A percentile compares a stretch with the other conserved stretches of the same genome.
Evolutionary conservation across 2,888 invertebrate species (phyloP).

Genomic region (Capitulum mitella): DNA sequence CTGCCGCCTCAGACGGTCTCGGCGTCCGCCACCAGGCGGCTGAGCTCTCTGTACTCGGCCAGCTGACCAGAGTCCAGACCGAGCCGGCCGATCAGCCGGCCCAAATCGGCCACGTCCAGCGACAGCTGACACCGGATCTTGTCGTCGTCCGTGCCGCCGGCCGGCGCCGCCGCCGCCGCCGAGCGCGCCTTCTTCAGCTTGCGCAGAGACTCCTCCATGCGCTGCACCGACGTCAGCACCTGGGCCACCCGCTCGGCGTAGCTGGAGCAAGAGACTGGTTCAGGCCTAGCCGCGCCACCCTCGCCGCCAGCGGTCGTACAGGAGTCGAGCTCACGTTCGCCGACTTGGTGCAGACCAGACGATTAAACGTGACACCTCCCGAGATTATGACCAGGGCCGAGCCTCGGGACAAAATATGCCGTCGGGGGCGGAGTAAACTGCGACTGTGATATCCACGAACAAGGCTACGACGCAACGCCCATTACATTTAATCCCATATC

Average conservation of each 20-base stretch:
- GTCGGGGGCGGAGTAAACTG: too few species aligned
- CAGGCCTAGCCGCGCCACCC: too few species aligned
- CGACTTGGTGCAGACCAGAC: too few species aligned
- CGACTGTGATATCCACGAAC: too few species aligned
- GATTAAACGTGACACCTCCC: too few species aligned
- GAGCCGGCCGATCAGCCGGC: background rate
- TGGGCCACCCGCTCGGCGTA: slow-evolving; percentile 60
- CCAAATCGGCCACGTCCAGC: slow-evolving; percentile 59
- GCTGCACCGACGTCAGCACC: slow-evolving; percentile 85
- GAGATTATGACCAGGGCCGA: too few species aligned
- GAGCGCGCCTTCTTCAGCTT: slow-evolving; percentile 78
- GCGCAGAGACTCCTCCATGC: slow-evolving; percentile 88
- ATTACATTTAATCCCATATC: too few species aligned
- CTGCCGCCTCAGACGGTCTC: background rate
- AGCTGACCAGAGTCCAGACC: background rate
- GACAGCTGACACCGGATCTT: slow-evolving; percentile 86
- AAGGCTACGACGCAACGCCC: too few species aligned
- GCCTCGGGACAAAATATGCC: too few species aligned
- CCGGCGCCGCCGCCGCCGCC: slow-evolving; percentile 43
- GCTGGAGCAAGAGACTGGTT: slow-evolving; percentile 39
- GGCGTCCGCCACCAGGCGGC: background rate
- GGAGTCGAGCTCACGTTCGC: too few species aligned
- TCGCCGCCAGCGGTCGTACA: too few species aligned
- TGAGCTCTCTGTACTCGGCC: background rate
- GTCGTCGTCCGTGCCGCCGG: slow-evolving; percentile 62